Percentiles rank a stretch among this genome's conserved stretches.
These are phyloP conservation scores for Lycophotia porphyrea DNA, from an alignment of 2,888 invertebrate species.

Conservation along the genomic window DNA sequence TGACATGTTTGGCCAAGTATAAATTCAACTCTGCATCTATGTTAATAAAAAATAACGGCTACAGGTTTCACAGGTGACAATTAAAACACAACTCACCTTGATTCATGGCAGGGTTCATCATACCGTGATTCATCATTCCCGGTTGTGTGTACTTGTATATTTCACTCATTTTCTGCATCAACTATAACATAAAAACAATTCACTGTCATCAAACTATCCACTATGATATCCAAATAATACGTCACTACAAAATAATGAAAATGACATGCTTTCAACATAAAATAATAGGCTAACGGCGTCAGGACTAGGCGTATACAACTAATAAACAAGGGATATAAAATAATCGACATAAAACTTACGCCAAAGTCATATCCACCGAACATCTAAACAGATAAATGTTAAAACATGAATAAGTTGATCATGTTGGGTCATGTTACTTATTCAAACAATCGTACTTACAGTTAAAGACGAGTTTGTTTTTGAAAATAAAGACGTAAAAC, in stretches of 20 bases:
- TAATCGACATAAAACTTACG: slow-evolving; percentile 82
- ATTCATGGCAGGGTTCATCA: slow-evolving; percentile 86
- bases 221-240: background rate
- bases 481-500: slow-evolving; percentile 3
- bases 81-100: slow-evolving; percentile 74
- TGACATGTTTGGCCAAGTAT: background rate
- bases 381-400: slow-evolving; percentile 87
- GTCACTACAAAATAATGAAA: slow-evolving; percentile 64
- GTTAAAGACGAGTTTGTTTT: slow-evolving; percentile 19
- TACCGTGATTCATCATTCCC: slow-evolving; percentile 83
- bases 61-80: background rate
- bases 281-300: slow-evolving; percentile 64
- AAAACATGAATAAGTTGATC: slow-evolving; percentile 64
- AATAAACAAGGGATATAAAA: slow-evolving; percentile 72
- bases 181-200: slow-evolving; percentile 72
- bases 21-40: background rate
- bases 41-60: background rate
- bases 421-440: slow-evolving; percentile 25
- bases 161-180: slow-evolving; percentile 87
- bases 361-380: slow-evolving; percentile 90
- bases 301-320: slow-evolving; percentile 71
- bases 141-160: slow-evolving; percentile 85
- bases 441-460: slow-evolving; percentile 17
- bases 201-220: slow-evolving; percentile 11
- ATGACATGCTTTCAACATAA: slow-evolving; percentile 67